Evolutionary conservation across 1,140 invertebrate species (phyloP), one percentile per base, ranked within the genome.

Genomic region (Caerostris extrusa): DNA sequence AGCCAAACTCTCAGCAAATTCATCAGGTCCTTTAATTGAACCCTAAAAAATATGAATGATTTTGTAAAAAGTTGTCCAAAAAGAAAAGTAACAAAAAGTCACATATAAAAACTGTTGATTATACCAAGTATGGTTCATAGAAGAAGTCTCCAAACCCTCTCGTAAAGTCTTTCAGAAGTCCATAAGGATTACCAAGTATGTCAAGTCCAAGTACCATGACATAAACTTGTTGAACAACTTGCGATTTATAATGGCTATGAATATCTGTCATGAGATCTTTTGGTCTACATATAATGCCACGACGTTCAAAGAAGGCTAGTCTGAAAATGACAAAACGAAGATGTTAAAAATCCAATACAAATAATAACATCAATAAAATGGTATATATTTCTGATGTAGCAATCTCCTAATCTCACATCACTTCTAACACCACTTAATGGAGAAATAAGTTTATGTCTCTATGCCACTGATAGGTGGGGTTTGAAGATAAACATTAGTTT

Each of bases 171-270:
- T 99, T 96, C 1, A 99, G 98, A 1, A 99, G 96, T 8, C 99
- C 99, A 95, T 99, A 99, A 0, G 99, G 99, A 97, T 99, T 99
- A 53, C 99, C 99, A 94, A 99, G 97, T 0, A 99, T 99, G 96
- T 99, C 99, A n/a, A 99, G 96, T 3, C 99, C 99, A 19, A 99
- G 96, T 7, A 99, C 98, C n/a, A 99, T 96, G 0, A 99, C 99
- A 95, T 99, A 99, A 4, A 98, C 97, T 96, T 99, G 99, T 95
- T 99, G 99, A 7, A 99, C 96, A 69, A 96, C 96, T 95, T 96
- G 96, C 0, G 98, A 98, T 1, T 97, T 97, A 95, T 99, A 99
- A 96, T 99, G 99, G 82, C 96, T 97, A 5, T 97, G 97, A 58
- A 98, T 98, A 96, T 99, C 98, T 5, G 96, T 96, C 34, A 97